Evolutionary conservation across 2,888 invertebrate genomes (phyloP).

Genomic region (Protodeltote pygarga): DNA sequence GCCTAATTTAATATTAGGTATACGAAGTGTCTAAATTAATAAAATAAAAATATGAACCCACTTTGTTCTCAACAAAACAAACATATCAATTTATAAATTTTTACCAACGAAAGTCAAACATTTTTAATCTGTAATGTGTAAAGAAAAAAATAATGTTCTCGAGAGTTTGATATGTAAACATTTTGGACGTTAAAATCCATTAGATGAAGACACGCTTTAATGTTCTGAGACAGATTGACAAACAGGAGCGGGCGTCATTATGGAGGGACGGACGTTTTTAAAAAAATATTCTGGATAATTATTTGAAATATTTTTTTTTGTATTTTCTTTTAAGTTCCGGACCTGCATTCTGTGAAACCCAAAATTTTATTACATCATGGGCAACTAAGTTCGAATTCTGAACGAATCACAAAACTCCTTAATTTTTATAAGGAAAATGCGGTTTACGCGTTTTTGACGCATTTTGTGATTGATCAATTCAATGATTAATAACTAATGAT

Average conservation of each 20-base stretch:
- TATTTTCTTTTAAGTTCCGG: slow-evolving; percentile 20
- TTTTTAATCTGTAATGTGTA: slow-evolving; percentile 48
- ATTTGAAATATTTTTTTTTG: no score
- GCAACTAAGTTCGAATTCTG: no score
- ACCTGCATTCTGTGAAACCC: no score
- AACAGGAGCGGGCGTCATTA: slow-evolving; percentile 49
- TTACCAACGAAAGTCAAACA: slow-evolving; percentile 47
- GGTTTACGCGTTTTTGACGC: no score
- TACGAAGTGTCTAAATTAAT: slow-evolving; percentile 25
- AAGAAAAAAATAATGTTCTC: slow-evolving; percentile 48
- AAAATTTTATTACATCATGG: no score
- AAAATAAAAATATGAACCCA: slow-evolving; percentile 34
- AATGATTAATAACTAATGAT: no score
- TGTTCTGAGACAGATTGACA: slow-evolving; percentile 68
- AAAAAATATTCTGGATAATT: no score
- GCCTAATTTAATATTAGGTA: slow-evolving; percentile 20
- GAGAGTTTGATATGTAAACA: slow-evolving; percentile 61
- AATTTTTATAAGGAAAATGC: no score
- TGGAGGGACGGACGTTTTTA: slow-evolving; percentile 1
- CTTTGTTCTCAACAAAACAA: slow-evolving; percentile 50
- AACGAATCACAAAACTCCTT: no score
- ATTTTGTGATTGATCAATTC: no score
- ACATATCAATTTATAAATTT: slow-evolving; percentile 54
- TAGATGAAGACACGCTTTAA: slow-evolving; percentile 67
- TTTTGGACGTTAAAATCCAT: slow-evolving; percentile 65